Conservation (phyloP, 1,140 invertebrate genomes). For the Sitobion miscanthi region DNA sequence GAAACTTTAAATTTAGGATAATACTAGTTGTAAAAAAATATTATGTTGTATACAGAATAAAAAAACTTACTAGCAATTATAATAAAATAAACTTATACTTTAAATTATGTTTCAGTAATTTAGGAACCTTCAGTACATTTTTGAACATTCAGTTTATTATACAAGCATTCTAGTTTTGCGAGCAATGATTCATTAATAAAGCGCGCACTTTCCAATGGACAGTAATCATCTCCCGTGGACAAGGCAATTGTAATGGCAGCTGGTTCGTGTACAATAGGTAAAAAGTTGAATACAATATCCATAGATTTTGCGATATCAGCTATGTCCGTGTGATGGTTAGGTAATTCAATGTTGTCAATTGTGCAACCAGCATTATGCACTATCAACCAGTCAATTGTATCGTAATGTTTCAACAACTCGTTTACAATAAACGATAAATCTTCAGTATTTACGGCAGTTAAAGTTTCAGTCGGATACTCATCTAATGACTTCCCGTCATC, state of each 20-base stretch:
- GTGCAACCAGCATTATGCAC: slow-evolving; percentile 87
- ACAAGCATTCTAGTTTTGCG: slow-evolving; percentile 62
- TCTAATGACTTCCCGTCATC: slow-evolving; percentile 49
- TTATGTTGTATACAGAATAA: not conserved
- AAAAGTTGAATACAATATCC: slow-evolving; percentile 63
- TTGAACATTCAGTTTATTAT: slow-evolving; percentile 59
- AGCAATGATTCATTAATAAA: slow-evolving; percentile 73
- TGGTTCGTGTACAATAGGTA: slow-evolving; percentile 64
- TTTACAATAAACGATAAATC: slow-evolving; percentile 56
- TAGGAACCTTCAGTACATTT: slow-evolving; percentile 31
- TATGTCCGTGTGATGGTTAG: slow-evolving; percentile 78
- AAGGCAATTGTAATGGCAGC: slow-evolving; percentile 79
- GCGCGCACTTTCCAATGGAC: slow-evolving; percentile 78
- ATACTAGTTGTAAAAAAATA: slow-evolving; percentile 13
- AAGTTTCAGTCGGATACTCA: slow-evolving; percentile 29
- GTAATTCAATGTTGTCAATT: slow-evolving; percentile 79
- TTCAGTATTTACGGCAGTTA: slow-evolving; percentile 42
- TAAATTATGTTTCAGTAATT: not conserved
- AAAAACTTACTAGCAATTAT: not conserved
- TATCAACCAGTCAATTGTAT: slow-evolving; percentile 76
- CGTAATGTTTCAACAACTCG: slow-evolving; percentile 57
- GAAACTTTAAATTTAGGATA: not conserved
- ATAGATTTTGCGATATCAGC: slow-evolving; percentile 74
- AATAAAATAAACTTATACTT: slow-evolving; percentile 15
- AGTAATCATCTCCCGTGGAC: slow-evolving; percentile 88